Conservation (phyloP, 1,140 invertebrate species). For the Diabrotica virgifera region DNA sequence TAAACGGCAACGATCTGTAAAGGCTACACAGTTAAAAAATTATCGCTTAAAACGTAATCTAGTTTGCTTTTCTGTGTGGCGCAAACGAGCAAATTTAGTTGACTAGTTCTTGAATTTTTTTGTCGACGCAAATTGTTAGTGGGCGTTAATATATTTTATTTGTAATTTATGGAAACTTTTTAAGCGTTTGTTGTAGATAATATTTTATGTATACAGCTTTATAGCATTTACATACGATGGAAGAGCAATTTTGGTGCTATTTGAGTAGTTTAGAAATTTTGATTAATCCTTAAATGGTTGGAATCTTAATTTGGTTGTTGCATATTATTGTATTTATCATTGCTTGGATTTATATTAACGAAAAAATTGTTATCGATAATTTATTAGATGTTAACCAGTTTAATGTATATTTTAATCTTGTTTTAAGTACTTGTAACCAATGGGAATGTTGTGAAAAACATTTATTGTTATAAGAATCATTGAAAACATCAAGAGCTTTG, state of each 20-base stretch:
- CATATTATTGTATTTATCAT: constrained; percentile 23
- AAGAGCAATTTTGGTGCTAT: constrained; percentile 33
- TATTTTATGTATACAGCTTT: constrained; percentile 27
- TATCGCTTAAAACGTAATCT: too few species aligned
- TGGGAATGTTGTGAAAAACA: constrained; percentile 35
- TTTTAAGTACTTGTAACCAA: constrained; percentile 30
- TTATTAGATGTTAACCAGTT: constrained; percentile 26
- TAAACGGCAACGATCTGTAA: too few species aligned
- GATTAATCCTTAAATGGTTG: constrained; percentile 20
- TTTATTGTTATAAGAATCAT: constrained; percentile 26
- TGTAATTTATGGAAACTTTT: constrained; percentile 6
- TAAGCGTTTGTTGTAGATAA: constrained; percentile 23
- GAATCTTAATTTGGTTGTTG: constrained; percentile 24
- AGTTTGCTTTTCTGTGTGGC: too few species aligned
- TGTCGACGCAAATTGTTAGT: constrained; percentile 4
- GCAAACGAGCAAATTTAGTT: too few species aligned
- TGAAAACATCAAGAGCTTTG: constrained; percentile 32
- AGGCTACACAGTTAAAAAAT: too few species aligned
- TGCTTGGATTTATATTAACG: constrained; percentile 27
- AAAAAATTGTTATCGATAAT: constrained; percentile 28
- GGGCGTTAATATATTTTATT: not conserved
- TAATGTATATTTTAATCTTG: constrained; percentile 29
- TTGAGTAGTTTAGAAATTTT: constrained; percentile 29
- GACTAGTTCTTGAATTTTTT: not conserved
- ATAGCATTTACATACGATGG: constrained; percentile 29